Evolutionary conservation across 1,140 invertebrate genomes (phyloP).

Genomic region (Saccostrea cuccullata): DNA sequence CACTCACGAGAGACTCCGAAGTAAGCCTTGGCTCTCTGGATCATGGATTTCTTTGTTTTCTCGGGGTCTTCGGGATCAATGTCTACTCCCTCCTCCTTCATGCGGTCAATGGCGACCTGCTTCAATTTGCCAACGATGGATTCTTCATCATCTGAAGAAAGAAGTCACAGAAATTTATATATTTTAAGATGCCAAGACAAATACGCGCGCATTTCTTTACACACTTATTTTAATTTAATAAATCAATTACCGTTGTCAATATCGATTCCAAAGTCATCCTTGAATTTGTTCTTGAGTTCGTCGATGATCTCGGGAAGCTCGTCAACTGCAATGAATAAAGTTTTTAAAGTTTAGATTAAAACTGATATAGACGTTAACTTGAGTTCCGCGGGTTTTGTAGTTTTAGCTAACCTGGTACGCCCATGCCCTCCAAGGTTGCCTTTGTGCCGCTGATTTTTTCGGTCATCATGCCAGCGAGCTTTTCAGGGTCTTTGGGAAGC

Average conservation of each 20-base stretch:
- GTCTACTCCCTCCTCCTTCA: constrained; percentile 35
- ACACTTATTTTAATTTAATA: not conserved
- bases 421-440: not conserved
- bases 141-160: constrained; percentile 4
- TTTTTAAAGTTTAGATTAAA: too few relatives aligned
- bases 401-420: not conserved
- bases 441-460: not conserved
- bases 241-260: not conserved
- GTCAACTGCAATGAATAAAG: not conserved
- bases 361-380: too few relatives aligned
- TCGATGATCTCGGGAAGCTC: not conserved
- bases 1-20: constrained; percentile 6
- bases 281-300: not conserved
- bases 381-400: not conserved
- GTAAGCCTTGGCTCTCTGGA: constrained; percentile 29
- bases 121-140: not conserved
- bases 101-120: constrained; percentile 24
- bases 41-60: constrained; percentile 21
- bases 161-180: not conserved
- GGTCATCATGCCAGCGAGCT: constrained; percentile 10
- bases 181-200: not conserved
- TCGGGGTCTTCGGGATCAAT: constrained; percentile 19
- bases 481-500: constrained; percentile 13
- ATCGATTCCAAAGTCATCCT: constrained; percentile 30
- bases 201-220: too few relatives aligned